Base-by-base conservation (phyloP, 23 tunicate genomes). In the Ascidia mentula region DNA sequence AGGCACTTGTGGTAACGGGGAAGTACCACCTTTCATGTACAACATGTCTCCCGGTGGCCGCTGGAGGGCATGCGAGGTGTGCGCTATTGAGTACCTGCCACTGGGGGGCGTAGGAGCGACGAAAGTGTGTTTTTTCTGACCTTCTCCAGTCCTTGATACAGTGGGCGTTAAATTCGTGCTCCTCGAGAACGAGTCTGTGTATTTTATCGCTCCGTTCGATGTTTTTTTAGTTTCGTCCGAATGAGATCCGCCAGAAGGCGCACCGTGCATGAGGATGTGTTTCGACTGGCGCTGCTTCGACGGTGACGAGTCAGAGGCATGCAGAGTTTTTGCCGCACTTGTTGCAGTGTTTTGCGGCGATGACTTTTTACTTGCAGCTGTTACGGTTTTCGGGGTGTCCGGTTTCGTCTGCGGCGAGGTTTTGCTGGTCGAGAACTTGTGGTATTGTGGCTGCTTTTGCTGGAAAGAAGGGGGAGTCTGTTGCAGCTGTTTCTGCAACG, bases 401-500 rank as follows among this genome's bases (percentile, higher is more conserved):
- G 65, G 12, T 53, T 53, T 53, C 65, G 65, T 20, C 65, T 53
- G 65, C 7, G 65, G 65, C 65, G 65, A 53, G 28, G 65, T 20
- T 53, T 53, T 53, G n/a, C n/a, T n/a, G n/a, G n/a, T n/a, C n/a
- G n/a, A n/a, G n/a, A n/a, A n/a, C n/a, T n/a, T n/a, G n/a, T 45
- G 60, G 60, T 45, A 15, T 45, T 45, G 17, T 20, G 38, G 38
- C 30, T 20, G 35, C 18, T 70, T 70, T 3, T 30, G 74, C 4
- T 18, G 31, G 37, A 34, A 70, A 70, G 74, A 32, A 3, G 74
- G 39, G 32, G 74, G 18, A 18, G 38, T 34, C 13, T 70, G 46
- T 69, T 77, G 83, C 18, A 65, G 74, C 35, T 65, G 83, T 1
- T 24, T 39, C 15, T 61, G 83, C 74, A 60, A 6, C 0, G 79